Evolutionary conservation across 2,113 vertebrate species (phyloP).

Genomic region (Himantopus leucocephalus): DNA sequence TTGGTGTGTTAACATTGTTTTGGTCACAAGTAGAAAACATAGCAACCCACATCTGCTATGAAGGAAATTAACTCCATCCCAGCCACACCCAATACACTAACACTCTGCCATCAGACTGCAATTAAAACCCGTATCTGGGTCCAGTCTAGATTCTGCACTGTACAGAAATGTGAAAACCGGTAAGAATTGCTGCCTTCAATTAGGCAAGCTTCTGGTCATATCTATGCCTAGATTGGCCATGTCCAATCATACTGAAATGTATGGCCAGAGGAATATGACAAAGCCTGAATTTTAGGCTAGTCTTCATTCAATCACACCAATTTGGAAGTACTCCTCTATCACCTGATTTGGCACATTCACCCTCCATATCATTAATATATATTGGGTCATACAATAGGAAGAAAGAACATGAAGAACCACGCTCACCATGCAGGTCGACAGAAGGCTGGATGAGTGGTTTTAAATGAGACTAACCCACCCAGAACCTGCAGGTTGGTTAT

Average conservation of each 20-base stretch:
- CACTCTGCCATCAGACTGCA: background rate
- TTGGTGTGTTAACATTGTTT: background rate
- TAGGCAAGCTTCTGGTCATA: background rate
- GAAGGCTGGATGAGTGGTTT: background rate
- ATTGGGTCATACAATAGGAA: background rate
- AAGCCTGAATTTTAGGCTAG: background rate
- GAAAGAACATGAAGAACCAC: background rate
- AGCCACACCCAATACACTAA: background rate
- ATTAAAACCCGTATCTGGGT: background rate
- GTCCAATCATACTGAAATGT: background rate
- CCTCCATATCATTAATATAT: background rate
- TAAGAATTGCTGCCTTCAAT: background rate
- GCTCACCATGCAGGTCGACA: background rate
- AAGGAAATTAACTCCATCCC: background rate
- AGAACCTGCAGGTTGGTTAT: background rate
- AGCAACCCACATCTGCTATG: background rate
- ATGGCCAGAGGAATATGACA: background rate
- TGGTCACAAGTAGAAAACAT: background rate
- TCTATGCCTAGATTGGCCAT: background rate
- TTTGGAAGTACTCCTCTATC: background rate
- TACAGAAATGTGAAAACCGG: background rate
- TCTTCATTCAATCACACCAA: background rate
- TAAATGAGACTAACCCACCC: background rate
- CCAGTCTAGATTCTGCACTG: background rate
- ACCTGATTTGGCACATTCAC: background rate